A percentile compares a stretch with the other conserved stretches of the same genome.
Evolutionary conservation across 2,797 vertebrate genomes (phyloP).

Genomic region (Pelobates cultripes): DNA sequence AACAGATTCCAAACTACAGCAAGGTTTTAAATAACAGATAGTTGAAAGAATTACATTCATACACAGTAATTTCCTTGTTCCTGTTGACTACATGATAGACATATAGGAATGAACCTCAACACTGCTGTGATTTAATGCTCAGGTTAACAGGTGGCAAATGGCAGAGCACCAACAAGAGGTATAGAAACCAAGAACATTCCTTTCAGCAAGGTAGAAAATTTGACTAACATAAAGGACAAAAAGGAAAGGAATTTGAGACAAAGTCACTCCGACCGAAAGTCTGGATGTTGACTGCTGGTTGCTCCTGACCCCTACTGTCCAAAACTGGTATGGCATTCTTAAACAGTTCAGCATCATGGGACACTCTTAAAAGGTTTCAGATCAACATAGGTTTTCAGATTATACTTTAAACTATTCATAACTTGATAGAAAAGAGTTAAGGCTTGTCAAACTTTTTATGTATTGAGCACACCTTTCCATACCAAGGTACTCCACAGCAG

Average conservation of each 20-base stretch:
- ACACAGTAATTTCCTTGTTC: constrained; percentile 25
- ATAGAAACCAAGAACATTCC: constrained; percentile 1
- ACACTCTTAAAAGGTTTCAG: too few species aligned
- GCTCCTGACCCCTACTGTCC: constrained; percentile 19
- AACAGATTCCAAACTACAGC: not conserved
- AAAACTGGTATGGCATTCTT: not conserved
- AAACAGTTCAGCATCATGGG: not conserved
- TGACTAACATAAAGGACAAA: not conserved
- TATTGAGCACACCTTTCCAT: not conserved
- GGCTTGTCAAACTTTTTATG: too few species aligned
- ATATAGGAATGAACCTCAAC: constrained; percentile 21
- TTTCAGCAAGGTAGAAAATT: constrained; percentile 6
- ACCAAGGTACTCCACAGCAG: not conserved
- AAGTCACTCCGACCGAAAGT: not conserved
- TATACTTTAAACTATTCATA: too few species aligned
- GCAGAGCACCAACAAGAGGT: not conserved
- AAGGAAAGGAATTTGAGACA: not conserved
- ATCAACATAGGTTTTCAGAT: too few species aligned
- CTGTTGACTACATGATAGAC: constrained; percentile 10
- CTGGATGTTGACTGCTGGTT: not conserved
- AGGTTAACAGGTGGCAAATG: constrained; percentile 18
- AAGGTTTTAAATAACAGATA: constrained; percentile 8
- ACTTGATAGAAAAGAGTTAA: too few species aligned
- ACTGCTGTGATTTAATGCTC: constrained; percentile 18
- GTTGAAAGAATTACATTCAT: constrained; percentile 24